A percentile compares a stretch with the other conserved stretches of the same genome.
phyloP scores from a whole-genome alignment of 2,113 vertebrate species.

The Picathartes gymnocephalus region DNA sequence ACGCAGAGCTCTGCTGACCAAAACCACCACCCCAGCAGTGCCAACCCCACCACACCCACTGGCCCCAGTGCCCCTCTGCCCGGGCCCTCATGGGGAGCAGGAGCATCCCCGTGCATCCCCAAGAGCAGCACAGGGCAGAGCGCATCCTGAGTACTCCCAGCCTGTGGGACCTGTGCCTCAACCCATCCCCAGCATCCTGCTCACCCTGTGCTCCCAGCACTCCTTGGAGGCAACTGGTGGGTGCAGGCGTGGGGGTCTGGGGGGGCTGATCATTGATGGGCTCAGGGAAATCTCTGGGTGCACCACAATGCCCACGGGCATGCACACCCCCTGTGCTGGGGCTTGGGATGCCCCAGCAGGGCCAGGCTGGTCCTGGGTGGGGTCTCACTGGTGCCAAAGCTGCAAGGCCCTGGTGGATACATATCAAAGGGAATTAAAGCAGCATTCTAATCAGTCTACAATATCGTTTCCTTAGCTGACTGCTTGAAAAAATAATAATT shows the following conservation, averaged over 20 bases:
- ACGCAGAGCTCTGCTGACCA: not conserved
- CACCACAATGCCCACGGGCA: not conserved
- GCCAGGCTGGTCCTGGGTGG: not conserved
- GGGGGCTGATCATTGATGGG: not conserved
- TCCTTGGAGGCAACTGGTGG: not conserved
- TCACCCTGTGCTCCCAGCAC: not conserved
- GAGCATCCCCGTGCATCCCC: not conserved
- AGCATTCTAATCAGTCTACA: not conserved
- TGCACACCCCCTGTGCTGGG: accelerated
- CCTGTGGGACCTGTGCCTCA: not conserved
- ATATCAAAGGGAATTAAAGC: slow-evolving; percentile 23
- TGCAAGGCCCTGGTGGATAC: not conserved
- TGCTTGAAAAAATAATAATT: not conserved
- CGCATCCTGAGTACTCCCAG: not conserved
- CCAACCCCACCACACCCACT: not conserved
- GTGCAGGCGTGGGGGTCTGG: accelerated
- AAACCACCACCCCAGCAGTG: not conserved
- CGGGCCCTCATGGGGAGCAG: accelerated
- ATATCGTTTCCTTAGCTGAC: not conserved
- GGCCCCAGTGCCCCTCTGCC: not conserved
- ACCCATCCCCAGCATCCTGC: not conserved
- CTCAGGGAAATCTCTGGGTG: not conserved
- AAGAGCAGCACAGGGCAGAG: not conserved
- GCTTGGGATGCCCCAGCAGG: not conserved
- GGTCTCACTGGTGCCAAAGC: not conserved